Base-by-base conservation (phyloP, 2,888 invertebrate species). In the Atrina japonica region DNA sequence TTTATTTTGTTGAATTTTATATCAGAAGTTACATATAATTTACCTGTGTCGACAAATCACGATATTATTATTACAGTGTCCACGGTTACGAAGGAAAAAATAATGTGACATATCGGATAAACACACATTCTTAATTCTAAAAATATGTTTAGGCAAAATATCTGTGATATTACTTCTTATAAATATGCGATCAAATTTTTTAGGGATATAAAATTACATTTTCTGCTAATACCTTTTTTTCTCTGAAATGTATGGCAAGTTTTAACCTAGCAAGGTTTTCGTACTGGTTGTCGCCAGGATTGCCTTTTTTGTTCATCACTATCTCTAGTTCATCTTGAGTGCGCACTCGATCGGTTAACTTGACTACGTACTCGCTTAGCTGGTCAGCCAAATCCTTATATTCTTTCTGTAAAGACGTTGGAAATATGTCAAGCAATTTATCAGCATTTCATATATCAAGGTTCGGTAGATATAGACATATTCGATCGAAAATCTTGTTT, bases 321-420 rank as follows among this genome's bases (percentile, higher is more conserved):
- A 87, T 75, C 61, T 89, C 87, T 52, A 90, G 76, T 72, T 90
- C 90, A 43, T 88, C 86, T 66, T 89, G 88, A 0, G 87, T 88
- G 21, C 88, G 78, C 0, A 90, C 88, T 47, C 89, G 80, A 72
- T 89, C 88, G 23, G 89, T 73, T 6, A 89, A 75, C 61, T 86
- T 86, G 6, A 89, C 89, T 3, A 88, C 88, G 66, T 88, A 90
- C 49, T 86, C 85, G 70, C 88, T 88, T 23, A 90, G 80, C 66
- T 86, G 81, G n/a, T 85, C 81, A 0, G 86, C 82, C 58, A 90
- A 70, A 41, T 85, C 83, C 21, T 80, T 77, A 67, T 90, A 90
- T 60, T 90, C 89, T 56, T 83, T 81, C 89, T 90, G 77, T 35
- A 76, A 61, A 43, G 1, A 40, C 29, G 3, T 18, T 0, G 3